A percentile compares a stretch with the other conserved stretches of the same genome.
phyloP scores from a whole-genome alignment of 2,113 vertebrate species.

The Mionectes macconnelli region DNA sequence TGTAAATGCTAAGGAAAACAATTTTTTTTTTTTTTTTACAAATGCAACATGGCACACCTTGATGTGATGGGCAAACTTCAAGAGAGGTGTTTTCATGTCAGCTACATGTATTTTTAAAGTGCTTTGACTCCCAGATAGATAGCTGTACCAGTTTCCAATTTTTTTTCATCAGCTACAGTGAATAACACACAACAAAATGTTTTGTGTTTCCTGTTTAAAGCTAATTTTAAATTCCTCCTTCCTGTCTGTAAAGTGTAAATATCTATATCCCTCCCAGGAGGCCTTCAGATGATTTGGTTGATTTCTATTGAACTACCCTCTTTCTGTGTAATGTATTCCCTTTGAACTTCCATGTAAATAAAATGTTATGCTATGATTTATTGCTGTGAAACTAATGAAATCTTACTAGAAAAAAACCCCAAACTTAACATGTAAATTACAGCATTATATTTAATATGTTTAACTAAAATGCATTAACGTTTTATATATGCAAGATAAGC shows the following conservation, averaged over 20 bases:
- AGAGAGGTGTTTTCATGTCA: conserved; percentile 53
- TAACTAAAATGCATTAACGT: conserved; percentile 70
- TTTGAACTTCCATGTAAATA: conserved; percentile 61
- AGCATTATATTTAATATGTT: conserved; percentile 50
- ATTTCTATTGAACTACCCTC: conserved; percentile 67
- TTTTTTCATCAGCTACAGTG: conserved; percentile 56
- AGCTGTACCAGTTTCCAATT: conserved; percentile 66
- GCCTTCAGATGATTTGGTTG: conserved; percentile 56
- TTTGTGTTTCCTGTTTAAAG: conserved; percentile 75
- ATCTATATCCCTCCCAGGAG: conserved; percentile 64
- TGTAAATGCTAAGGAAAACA: conserved; percentile 13
- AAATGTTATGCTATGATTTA: conserved; percentile 69
- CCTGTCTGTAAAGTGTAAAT: conserved; percentile 64
- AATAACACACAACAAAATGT: conserved; percentile 62
- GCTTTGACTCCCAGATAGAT: conserved; percentile 61
- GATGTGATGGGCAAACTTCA: conserved; percentile 49
- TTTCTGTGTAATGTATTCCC: conserved; percentile 61
- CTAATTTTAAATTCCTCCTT: conserved; percentile 70
- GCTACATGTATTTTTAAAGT: conserved; percentile 60
- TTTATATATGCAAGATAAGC: conserved; percentile 56
- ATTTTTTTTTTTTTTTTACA: not conserved
- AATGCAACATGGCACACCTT: conserved; percentile 10
- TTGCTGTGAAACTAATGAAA: conserved; percentile 76
- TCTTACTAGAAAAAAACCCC: conserved; percentile 46
- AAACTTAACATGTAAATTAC: conserved; percentile 47